phyloP scores from a whole-genome alignment of 2,797 vertebrate genomes.

The Tenualosa ilisha region DNA sequence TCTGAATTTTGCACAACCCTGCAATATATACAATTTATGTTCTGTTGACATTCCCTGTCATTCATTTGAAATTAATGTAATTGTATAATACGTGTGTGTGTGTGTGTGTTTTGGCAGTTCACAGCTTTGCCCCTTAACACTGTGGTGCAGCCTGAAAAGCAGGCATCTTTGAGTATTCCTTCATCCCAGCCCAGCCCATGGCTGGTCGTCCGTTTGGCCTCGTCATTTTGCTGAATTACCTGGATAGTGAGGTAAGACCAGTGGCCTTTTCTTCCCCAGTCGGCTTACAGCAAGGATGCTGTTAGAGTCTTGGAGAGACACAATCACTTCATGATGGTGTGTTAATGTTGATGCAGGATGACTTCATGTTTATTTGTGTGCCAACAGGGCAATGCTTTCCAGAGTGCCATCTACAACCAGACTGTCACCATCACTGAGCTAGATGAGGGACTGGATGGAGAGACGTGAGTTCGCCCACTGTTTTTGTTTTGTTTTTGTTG shows the following conservation, averaged over 20 bases:
- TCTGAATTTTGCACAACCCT: no score
- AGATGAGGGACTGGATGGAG: slow-evolving; percentile 78
- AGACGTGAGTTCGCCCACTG: slow-evolving; percentile 67
- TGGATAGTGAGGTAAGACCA: slow-evolving; percentile 66
- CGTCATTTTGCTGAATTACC: slow-evolving; percentile 77
- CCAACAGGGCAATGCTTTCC: slow-evolving; percentile 69
- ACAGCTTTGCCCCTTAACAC: slow-evolving; percentile 75
- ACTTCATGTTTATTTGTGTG: slow-evolving; percentile 9
- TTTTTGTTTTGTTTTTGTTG: background rate
- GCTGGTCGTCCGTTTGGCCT: slow-evolving; percentile 76
- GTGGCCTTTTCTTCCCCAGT: background rate
- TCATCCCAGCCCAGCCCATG: slow-evolving; percentile 78
- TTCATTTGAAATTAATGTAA: background rate
- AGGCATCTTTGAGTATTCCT: slow-evolving; percentile 82
- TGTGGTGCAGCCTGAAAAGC: slow-evolving; percentile 68
- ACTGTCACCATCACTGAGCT: slow-evolving; percentile 76
- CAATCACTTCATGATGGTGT: background rate
- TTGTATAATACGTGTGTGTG: background rate
- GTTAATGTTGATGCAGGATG: background rate
- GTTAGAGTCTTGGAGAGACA: background rate
- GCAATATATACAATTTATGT: no score
- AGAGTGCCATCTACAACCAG: slow-evolving; percentile 78
- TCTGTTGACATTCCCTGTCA: background rate
- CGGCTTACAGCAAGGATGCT: background rate
- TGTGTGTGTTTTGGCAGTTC: slow-evolving; percentile 62